Evolutionary conservation across 2,888 invertebrate species (phyloP), one percentile per base, ranked within the genome.

Genomic region (Eulithis testata): DNA sequence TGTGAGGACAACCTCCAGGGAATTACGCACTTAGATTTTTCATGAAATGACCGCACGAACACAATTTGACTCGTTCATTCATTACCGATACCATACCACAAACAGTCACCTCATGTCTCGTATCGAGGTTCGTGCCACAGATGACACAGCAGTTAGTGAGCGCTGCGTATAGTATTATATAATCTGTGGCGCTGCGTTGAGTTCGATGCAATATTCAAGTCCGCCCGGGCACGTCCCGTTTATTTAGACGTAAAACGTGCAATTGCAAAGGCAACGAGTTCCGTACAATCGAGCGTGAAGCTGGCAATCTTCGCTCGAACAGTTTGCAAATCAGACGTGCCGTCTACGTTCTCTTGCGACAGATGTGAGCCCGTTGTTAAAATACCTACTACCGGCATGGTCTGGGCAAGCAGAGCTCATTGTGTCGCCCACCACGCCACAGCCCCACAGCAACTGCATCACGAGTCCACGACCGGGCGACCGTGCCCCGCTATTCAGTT

Each of bases 251-350:
- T 70, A 54, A 69, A 73, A 64, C 68, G 65, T 60, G 66, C 65
- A 71, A 76, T 76, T 57, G 63, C 70, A 68, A 70, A 74, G 66
- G 64, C 66, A 64, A 70, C 72, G 69, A 65, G 64, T 69, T 70
- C 58, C 31, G 55, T 61, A 67, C 68, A 71, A 57, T 72, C 55
- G 71, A 76, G 71, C 74, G 74, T 73, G 68, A 76, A 75, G 71
- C 69, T 63, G 58, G 65, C 61, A 71, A 70, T 60, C 66, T 37
- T 57, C 68, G 69, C 71, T 68, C 60, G 69, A 70, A 70, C 66
- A 59, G 73, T 65, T 75, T 68, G 65, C 71, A 66, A 72, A 73
- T 73, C 71, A 69, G 71, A 73, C 67, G 73, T 73, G 55, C 53
- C 40, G 12, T 57, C 58, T 63, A 44, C 57, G 14, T 52, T 37